These are phyloP conservation scores for Gallinago media DNA, from an alignment of 2,113 vertebrate genomes.

Conservation along the genomic window DNA sequence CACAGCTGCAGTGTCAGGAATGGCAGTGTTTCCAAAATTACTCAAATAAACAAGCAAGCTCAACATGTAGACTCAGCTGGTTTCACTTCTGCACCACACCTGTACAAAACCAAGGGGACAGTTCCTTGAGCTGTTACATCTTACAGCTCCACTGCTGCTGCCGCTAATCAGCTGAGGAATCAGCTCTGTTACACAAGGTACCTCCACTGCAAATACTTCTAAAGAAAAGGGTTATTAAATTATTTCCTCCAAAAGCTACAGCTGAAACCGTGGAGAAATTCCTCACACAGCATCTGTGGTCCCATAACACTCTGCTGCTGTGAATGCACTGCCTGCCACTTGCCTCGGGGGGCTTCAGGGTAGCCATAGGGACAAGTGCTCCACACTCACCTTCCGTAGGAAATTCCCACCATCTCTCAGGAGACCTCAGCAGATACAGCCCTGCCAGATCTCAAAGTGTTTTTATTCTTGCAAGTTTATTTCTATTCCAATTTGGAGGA, in stretches of 20 bases:
- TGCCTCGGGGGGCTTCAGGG: background rate
- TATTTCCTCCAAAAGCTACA: conserved; percentile 21
- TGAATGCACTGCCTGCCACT: background rate
- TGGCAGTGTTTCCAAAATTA: conserved; percentile 13
- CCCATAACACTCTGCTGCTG: background rate
- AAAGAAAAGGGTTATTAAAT: conserved; percentile 22
- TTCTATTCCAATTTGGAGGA: background rate
- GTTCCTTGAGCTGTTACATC: background rate
- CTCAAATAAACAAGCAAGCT: conserved; percentile 9
- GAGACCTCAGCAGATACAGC: background rate
- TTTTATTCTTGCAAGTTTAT: background rate
- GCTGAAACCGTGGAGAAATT: background rate
- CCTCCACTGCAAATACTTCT: background rate
- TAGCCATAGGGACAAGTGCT: background rate
- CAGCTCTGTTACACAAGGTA: background rate
- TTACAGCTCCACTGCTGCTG: background rate
- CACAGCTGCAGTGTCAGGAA: conserved; percentile 42
- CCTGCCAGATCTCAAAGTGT: background rate
- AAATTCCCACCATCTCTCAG: background rate
- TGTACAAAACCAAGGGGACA: conserved; percentile 32
- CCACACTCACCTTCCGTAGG: background rate
- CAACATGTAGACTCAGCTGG: conserved; percentile 14
- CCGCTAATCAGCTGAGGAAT: conserved; percentile 4
- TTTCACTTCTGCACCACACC: conserved; percentile 54
- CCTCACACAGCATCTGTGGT: background rate